Evolutionary conservation across 1,140 invertebrate genomes (phyloP).

Genomic region (Hylaeus volcanicus): DNA sequence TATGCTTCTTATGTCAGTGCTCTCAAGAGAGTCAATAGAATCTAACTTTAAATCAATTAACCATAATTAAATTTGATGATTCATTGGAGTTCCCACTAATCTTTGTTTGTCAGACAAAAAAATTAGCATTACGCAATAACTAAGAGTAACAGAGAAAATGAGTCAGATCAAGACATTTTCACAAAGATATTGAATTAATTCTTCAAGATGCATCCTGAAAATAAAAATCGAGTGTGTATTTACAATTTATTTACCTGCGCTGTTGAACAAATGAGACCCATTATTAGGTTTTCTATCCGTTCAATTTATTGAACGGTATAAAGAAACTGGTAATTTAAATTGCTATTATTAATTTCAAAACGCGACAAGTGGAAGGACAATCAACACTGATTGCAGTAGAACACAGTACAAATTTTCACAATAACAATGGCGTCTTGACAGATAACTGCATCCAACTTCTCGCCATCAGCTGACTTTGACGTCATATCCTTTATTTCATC

Average conservation of each 20-base stretch:
- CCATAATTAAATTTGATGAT: conserved; percentile 22
- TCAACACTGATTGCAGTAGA: not conserved
- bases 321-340: not conserved
- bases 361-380: not conserved
- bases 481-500: conserved; percentile 19
- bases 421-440: conserved; percentile 51
- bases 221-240: not conserved
- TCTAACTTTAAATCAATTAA: conserved; percentile 12
- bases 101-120: not conserved
- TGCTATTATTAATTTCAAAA: not conserved
- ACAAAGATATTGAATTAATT: not conserved
- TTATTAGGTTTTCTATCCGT: conserved; percentile 32
- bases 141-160: not conserved
- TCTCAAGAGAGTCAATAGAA: conserved; percentile 25
- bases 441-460: conserved; percentile 35
- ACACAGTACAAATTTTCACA: conserved; percentile 14
- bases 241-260: conserved; percentile 70
- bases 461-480: conserved; percentile 54
- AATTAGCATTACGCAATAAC: not conserved
- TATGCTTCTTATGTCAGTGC: no score
- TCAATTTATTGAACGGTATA: not conserved
- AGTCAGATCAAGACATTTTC: not conserved
- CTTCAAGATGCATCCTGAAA: not conserved
- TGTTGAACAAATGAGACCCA: conserved; percentile 77
- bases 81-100: not conserved